Evolutionary conservation across 2,888 invertebrate genomes (phyloP).

Genomic region (Drosophila suboccidentalis): DNA sequence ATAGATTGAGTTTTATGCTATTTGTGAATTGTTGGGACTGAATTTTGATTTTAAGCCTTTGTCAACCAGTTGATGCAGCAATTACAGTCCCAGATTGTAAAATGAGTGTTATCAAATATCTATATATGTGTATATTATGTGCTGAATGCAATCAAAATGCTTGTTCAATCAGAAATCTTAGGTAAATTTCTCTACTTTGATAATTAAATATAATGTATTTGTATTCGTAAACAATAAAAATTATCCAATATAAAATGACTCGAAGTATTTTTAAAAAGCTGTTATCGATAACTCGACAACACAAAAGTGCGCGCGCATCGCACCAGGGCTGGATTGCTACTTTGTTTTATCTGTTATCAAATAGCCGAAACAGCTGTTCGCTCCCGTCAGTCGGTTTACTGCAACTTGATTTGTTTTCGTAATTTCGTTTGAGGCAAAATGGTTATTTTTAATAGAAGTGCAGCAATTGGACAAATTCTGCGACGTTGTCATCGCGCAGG

Average conservation of each 20-base stretch:
- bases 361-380: slow-evolving; percentile 38
- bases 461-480: slow-evolving; percentile 47
- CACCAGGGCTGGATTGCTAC: slow-evolving; percentile 32
- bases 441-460: slow-evolving; percentile 38
- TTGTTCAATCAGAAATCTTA: no score
- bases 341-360: slow-evolving; percentile 13
- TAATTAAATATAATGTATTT: background rate
- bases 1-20: slow-evolving; percentile 24
- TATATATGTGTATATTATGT: no score
- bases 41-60: slow-evolving; percentile 11
- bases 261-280: background rate
- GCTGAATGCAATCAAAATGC: no score
- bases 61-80: background rate
- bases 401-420: background rate
- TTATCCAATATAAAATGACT: no score
- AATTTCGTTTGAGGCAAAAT: slow-evolving; percentile 23
- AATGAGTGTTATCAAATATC: no score
- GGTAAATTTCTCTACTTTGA: background rate
- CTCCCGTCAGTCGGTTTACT: background rate
- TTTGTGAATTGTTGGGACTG: background rate
- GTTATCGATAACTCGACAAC: slow-evolving; percentile 33
- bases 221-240: background rate
- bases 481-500: slow-evolving; percentile 59
- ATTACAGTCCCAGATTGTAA: background rate
- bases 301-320: slow-evolving; percentile 22